Conservation (phyloP, 2,113 vertebrate genomes). For the Fulmarus glacialis region DNA sequence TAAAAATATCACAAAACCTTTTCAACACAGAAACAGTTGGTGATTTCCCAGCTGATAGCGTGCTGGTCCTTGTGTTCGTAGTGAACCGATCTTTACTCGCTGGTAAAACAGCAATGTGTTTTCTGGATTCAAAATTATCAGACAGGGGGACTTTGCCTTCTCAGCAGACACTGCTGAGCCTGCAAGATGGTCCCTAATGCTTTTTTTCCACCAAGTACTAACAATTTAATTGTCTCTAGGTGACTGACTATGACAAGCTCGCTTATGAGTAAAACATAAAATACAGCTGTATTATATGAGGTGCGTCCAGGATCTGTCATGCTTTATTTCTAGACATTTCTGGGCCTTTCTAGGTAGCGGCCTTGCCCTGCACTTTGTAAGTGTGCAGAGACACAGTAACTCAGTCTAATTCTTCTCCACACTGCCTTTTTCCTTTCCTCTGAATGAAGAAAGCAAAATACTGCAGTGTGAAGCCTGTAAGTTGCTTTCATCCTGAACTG, state of each 20-base stretch:
- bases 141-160: background rate
- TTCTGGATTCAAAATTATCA: background rate
- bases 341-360: background rate
- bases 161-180: background rate
- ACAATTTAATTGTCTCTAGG: background rate
- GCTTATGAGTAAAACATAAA: background rate
- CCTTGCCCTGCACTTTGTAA: background rate
- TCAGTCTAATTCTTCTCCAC: background rate
- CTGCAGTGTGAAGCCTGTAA: background rate
- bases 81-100: background rate
- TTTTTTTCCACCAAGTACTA: background rate
- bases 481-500: background rate
- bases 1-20: background rate
- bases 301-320: background rate
- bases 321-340: background rate
- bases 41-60: background rate
- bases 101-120: background rate
- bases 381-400: background rate
- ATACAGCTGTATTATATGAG: background rate
- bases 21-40: background rate
- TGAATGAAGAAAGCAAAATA: background rate
- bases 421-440: background rate
- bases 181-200: background rate
- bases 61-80: background rate
- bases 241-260: background rate